A percentile compares a stretch with the other conserved stretches of the same genome.
Conservation (phyloP, 2,113 vertebrate genomes). For the Martes martes region DNA sequence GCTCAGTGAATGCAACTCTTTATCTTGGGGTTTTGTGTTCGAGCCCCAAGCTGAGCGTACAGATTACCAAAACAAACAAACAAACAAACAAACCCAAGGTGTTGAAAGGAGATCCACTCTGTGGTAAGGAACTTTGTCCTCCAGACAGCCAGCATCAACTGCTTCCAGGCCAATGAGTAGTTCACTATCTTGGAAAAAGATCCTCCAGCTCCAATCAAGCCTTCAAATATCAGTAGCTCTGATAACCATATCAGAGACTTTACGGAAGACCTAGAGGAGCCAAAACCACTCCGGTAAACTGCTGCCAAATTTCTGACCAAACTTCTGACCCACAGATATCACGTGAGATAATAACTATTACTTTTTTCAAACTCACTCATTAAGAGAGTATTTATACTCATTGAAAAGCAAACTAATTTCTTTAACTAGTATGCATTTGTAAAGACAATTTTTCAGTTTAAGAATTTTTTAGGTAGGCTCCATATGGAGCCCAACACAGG, state of each 20-base stretch:
- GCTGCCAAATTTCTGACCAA: not conserved
- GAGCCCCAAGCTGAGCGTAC: not conserved
- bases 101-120: not conserved
- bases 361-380: not conserved
- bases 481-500: not conserved
- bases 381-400: not conserved
- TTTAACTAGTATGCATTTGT: not conserved
- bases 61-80: not conserved
- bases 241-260: not conserved
- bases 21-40: not conserved
- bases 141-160: not conserved
- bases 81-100: not conserved
- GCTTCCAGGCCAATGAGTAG: not conserved
- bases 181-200: not conserved
- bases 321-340: not conserved
- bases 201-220: not conserved
- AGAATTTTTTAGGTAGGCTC: not conserved
- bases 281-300: not conserved
- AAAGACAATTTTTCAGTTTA: not conserved
- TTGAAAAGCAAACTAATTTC: not conserved
- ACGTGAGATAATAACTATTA: not conserved
- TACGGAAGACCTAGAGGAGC: not conserved
- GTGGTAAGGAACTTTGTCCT: not conserved
- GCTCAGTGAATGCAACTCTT: not conserved
- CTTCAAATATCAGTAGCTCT: not conserved